Conservation (phyloP, 2,797 vertebrate genomes). For the Syngnathus acus region DNA sequence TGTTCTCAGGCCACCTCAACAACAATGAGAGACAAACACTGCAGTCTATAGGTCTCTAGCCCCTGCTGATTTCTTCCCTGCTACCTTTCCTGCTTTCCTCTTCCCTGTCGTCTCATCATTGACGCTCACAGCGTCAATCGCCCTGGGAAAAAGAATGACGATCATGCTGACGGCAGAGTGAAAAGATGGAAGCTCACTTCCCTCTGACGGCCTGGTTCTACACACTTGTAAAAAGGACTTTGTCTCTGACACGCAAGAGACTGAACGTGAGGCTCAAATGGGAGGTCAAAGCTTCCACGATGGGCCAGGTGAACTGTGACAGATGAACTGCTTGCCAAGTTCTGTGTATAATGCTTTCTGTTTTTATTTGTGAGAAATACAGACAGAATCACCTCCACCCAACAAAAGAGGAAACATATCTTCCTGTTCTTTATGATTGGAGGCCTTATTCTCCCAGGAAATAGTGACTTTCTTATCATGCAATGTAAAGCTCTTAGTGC, state of each 20-base stretch:
- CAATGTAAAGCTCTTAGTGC: slow-evolving; percentile 38
- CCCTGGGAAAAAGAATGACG: background rate
- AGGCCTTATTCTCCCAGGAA: slow-evolving; percentile 50
- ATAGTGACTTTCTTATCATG: slow-evolving; percentile 34
- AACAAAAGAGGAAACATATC: slow-evolving; percentile 31
- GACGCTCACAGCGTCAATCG: background rate
- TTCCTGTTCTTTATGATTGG: slow-evolving; percentile 35
- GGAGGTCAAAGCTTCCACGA: slow-evolving; percentile 16
- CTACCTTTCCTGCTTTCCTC: slow-evolving; percentile 15
- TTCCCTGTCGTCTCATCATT: slow-evolving; percentile 18
- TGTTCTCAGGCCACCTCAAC: slow-evolving; percentile 95
- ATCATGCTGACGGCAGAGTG: slow-evolving; percentile 10
- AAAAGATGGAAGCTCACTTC: slow-evolving; percentile 29
- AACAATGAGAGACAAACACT: slow-evolving; percentile 85
- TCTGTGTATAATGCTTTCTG: slow-evolving; percentile 42
- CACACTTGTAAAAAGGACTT: slow-evolving; percentile 10
- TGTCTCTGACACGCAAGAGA: background rate
- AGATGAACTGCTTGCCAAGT: slow-evolving; percentile 38
- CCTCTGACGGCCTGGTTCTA: slow-evolving; percentile 25
- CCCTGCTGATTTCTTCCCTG: slow-evolving; percentile 21
- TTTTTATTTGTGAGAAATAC: slow-evolving; percentile 48
- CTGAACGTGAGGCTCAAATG: slow-evolving; percentile 20
- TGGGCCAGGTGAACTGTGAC: slow-evolving; percentile 29
- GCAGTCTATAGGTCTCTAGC: slow-evolving; percentile 89
- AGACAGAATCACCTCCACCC: slow-evolving; percentile 28